Percentiles rank a stretch among this genome's conserved stretches.
Evolutionary conservation across 2,888 invertebrate genomes (phyloP).

Genomic region (Trachelus troglodyta): DNA sequence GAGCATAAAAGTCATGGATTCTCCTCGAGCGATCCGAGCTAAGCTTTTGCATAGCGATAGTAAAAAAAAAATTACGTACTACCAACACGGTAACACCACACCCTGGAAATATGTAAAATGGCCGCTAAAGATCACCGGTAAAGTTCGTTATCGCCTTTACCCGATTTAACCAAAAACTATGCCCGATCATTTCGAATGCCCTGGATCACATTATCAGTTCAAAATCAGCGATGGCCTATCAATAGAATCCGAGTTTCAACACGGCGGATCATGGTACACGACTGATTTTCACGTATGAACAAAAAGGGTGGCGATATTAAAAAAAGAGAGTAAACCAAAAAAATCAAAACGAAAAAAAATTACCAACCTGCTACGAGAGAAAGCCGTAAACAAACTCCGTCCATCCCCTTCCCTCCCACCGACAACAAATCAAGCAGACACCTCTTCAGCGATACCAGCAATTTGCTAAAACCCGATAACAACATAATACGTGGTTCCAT

Average conservation of each 20-base stretch:
- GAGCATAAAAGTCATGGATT: slow-evolving; percentile 33
- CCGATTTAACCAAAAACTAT: background rate
- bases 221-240: background rate
- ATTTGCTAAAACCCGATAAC: slow-evolving; percentile 60
- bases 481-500: slow-evolving; percentile 59
- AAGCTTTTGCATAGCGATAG: background rate
- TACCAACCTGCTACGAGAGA: background rate
- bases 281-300: background rate
- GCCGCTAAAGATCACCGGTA: background rate
- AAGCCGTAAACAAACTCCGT: slow-evolving; percentile 19
- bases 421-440: slow-evolving; percentile 58
- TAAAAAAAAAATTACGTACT: background rate
- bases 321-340: background rate
- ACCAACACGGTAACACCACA: background rate
- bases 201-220: background rate
- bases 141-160: background rate
- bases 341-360: background rate
- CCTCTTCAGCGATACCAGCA: slow-evolving; percentile 46
- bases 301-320: background rate
- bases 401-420: background rate
- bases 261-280: background rate
- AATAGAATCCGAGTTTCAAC: background rate
- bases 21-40: background rate
- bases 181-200: background rate
- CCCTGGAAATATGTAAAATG: background rate